phyloP scores from a whole-genome alignment of 2,797 vertebrate genomes.

The Karalla daura region DNA sequence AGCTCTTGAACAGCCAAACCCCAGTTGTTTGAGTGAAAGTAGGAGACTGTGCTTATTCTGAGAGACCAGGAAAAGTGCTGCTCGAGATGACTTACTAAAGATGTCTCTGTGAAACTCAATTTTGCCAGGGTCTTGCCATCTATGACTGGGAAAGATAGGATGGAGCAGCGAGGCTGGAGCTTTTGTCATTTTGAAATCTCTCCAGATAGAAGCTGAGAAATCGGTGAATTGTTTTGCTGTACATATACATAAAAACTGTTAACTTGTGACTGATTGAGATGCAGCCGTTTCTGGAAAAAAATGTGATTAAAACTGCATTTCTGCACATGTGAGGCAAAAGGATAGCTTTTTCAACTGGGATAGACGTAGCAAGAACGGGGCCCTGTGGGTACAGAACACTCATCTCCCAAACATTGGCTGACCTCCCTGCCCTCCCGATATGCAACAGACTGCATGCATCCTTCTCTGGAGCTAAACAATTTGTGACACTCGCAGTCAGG shows the following conservation, averaged over 20 bases:
- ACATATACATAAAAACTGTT: not conserved
- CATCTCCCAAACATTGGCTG: slow-evolving; percentile 54
- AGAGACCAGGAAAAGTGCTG: not conserved
- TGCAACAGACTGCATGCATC: slow-evolving; percentile 48
- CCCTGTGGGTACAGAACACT: slow-evolving; percentile 60
- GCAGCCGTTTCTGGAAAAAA: not conserved
- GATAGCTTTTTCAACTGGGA: not conserved
- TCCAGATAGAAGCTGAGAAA: not conserved
- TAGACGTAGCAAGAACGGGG: slow-evolving; percentile 56
- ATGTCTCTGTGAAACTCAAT: slow-evolving; percentile 3
- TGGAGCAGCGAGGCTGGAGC: not conserved
- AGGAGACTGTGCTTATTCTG: slow-evolving; percentile 68
- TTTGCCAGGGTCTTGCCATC: not conserved
- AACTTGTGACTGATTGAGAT: not conserved
- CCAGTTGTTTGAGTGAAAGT: slow-evolving; percentile 20
- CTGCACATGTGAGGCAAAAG: not conserved
- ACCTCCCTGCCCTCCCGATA: slow-evolving; percentile 45
- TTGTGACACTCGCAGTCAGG: slow-evolving; percentile 39
- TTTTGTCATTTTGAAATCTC: not conserved
- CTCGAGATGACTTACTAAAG: slow-evolving; percentile 2
- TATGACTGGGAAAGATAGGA: not conserved
- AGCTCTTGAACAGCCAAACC: slow-evolving; percentile 26
- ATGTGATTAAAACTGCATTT: slow-evolving; percentile 9
- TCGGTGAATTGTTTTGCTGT: not conserved
- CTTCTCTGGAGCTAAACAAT: slow-evolving; percentile 32